Evolutionary conservation across 2,888 invertebrate genomes (phyloP), one percentile per base, ranked within the genome.

Genomic region (Hecatera dysodea): DNA sequence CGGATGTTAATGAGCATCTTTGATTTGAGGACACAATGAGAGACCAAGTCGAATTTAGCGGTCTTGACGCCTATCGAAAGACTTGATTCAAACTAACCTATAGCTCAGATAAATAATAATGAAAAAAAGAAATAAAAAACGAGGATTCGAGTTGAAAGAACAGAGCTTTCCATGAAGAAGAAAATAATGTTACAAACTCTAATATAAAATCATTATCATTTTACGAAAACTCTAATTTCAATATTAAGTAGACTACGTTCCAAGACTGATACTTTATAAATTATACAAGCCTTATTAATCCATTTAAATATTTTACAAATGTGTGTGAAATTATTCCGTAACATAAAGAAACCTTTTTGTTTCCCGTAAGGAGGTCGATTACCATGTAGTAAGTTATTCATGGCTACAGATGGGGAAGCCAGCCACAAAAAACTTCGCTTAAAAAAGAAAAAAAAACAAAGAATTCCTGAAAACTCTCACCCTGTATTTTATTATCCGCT

Each of bases 381-480:
- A 76, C 44, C 27, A 44, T 53, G 29, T 52, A 50, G 68, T 83
- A 68, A 81, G 61, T 86, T 86, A 87, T 88, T 87, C 86, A 87
- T 83, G 53, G 56, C 66, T 61, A 70, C 72, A 81, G 76, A 81
- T 79, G 81, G 68, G 60, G 57, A 72, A 78, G 65, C 70, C 36
- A 52, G 53, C 64, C 72, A 57, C 56, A 77, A 61, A 74, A 71
- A 76, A 72, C 78, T 56, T 29, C 27, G 1, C 11, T 22, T 22
- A 57, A 19, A 48, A 62, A 53, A 36, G 0, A 72, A 80, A 83
- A 77, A 82, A 81, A 82, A 15, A 33, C 0, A 29, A 2, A 22
- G 11, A 15, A 42, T 80, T 82, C 75, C 78, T 62, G 64, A 80
- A 80, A 71, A 22, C 17, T 70, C 72, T 67, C 59, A 64, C 72